phyloP scores from a whole-genome alignment of 2,797 vertebrate genomes.

The Loriculus beryllinus region DNA sequence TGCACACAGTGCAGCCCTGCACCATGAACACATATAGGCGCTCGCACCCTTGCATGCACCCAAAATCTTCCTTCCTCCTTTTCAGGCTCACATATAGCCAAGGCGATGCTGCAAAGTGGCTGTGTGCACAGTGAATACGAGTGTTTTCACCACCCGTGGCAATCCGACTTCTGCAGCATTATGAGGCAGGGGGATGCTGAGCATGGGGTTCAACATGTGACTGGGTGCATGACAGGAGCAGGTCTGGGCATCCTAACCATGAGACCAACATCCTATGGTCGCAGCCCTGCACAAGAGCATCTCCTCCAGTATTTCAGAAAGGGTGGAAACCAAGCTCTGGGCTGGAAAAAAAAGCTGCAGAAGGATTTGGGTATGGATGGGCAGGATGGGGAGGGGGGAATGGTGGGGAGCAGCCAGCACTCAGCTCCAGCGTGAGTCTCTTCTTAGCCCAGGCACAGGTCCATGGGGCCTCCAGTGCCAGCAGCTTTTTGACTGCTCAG shows the following conservation, averaged over 20 bases:
- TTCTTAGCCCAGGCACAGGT: background rate
- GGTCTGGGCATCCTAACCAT: background rate
- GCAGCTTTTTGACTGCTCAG: background rate
- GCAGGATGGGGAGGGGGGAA: background rate
- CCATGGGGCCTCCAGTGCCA: rapidly evolving
- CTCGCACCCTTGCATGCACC: background rate
- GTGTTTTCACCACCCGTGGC: background rate
- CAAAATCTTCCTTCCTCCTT: too few species aligned
- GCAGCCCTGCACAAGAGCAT: background rate
- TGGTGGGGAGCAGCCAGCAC: background rate
- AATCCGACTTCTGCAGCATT: background rate
- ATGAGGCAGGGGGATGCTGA: background rate
- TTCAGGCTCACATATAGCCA: background rate
- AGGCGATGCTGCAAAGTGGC: background rate
- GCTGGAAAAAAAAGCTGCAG: background rate
- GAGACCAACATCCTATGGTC: background rate
- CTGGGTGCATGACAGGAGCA: background rate
- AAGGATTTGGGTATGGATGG: background rate
- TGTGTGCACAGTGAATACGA: rapidly evolving
- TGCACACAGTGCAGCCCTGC: background rate
- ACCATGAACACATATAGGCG: rapidly evolving
- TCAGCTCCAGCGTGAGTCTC: rapidly evolving
- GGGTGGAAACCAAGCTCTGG: background rate
- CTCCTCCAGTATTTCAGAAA: background rate
- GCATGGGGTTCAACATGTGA: background rate